Base-by-base conservation (phyloP, 1,140 invertebrate species). In the Drosophila bocki region DNA sequence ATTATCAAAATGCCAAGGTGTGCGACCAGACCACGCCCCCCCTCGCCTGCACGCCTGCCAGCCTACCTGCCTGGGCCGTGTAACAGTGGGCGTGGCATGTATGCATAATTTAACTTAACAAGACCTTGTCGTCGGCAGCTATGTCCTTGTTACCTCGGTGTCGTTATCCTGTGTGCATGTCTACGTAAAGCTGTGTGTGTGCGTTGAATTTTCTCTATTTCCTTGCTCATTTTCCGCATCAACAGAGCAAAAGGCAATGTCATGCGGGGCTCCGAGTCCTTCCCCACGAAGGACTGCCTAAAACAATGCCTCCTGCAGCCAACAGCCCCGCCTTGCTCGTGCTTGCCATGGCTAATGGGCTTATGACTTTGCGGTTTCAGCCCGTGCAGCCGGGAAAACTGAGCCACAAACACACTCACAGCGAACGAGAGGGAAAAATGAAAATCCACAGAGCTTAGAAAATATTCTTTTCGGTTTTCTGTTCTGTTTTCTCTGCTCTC, bases 91-190 rank as follows among this genome's bases (percentile, higher is more conserved):
- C 57, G 75, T 79, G 67, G 80, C 80, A 65, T 90, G 71, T 84
- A 90, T 88, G 81, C 84, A 88, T 88, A 84, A 88, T 88, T 88
- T 85, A 90, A 90, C 84, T 58, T 88, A 90, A 88, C 72, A 88
- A 84, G 84, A 80, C 78, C 84, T 78, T 84, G 80, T 84, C 69
- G 80, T 78, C 64, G 59, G 77, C 68, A 64, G 45, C 54, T 41
- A 57, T 67, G 85, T 78, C 77, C 80, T 84, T 78, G 67, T 69
- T 85, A 80, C 37, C 26, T 53, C 65, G 75, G 62, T 76, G 75
- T 76, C 71, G 70, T 65, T 76, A 76, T 76, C 61, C 54, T 32
- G 19, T 37, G 22, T 54, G 22, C 45, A 47, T 48, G 19, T 7
- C 41, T 54, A 39, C 39, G 26, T 29, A 9, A 42, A 12, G 56